Evolutionary conservation across 2,113 vertebrate species (phyloP).

Genomic region (Melanocharis versteri): DNA sequence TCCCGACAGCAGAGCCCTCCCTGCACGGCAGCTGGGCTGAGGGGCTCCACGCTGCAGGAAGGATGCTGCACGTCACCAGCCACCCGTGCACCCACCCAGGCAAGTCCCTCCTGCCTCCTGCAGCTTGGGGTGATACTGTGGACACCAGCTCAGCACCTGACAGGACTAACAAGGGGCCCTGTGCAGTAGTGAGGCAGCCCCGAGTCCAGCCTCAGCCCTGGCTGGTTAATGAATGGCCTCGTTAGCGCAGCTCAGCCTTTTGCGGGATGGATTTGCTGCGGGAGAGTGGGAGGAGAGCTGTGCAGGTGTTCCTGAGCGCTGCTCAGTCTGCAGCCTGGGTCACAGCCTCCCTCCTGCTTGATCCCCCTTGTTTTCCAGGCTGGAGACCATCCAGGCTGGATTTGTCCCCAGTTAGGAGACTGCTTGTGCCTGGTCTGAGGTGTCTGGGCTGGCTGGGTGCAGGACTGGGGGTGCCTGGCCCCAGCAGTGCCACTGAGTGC

Average conservation of each 20-base stretch:
- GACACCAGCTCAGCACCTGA: not conserved
- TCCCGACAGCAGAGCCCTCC: not conserved
- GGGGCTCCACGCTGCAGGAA: not conserved
- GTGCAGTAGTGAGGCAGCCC: not conserved
- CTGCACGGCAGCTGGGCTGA: fast-evolving
- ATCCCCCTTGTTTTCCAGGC: not conserved
- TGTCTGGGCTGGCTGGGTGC: not conserved
- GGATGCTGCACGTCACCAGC: not conserved
- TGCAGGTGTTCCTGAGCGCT: not conserved
- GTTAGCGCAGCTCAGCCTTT: not conserved
- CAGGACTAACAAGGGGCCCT: not conserved
- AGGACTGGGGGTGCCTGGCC: not conserved
- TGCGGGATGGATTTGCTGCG: not conserved
- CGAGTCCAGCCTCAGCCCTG: not conserved
- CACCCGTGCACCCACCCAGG: fast-evolving
- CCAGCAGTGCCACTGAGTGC: not conserved
- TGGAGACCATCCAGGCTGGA: not conserved
- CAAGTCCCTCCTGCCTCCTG: not conserved
- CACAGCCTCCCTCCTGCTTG: not conserved
- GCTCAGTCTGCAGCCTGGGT: fast-evolving
- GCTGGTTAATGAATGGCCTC: not conserved
- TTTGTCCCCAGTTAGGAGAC: not conserved
- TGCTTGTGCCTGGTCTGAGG: not conserved
- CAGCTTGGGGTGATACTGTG: not conserved
- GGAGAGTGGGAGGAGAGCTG: not conserved